Conservation (phyloP, 2,113 vertebrate species). For the Elaphurus davidianus region DNA sequence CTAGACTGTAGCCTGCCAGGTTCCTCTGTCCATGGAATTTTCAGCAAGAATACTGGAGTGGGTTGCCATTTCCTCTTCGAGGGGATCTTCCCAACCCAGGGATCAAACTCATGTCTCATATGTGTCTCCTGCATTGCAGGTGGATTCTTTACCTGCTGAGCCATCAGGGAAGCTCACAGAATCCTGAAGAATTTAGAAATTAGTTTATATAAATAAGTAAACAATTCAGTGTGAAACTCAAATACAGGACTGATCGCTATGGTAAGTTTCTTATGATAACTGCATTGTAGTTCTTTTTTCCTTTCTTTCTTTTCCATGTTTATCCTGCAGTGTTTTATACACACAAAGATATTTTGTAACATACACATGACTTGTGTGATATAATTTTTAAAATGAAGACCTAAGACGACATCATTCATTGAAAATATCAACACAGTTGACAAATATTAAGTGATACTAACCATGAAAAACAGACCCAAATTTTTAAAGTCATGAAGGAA, state of each 20-base stretch:
- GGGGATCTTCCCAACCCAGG: neutral
- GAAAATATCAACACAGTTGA: neutral
- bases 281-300: neutral
- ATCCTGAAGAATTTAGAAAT: neutral
- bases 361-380: neutral
- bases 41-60: neutral
- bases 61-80: neutral
- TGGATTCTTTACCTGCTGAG: neutral
- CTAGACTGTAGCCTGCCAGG: neutral
- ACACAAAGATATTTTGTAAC: neutral
- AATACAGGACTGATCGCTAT: neutral
- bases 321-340: neutral
- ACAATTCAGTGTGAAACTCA: neutral
- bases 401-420: neutral
- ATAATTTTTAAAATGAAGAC: neutral
- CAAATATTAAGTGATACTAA: neutral
- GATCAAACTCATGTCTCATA: neutral
- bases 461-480: neutral
- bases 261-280: neutral
- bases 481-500: neutral
- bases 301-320: neutral
- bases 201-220: neutral
- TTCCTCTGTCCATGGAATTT: neutral
- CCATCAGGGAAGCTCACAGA: neutral
- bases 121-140: neutral